Conservation (phyloP, 2,888 invertebrate species). For the Sinotaia quadrata region DNA sequence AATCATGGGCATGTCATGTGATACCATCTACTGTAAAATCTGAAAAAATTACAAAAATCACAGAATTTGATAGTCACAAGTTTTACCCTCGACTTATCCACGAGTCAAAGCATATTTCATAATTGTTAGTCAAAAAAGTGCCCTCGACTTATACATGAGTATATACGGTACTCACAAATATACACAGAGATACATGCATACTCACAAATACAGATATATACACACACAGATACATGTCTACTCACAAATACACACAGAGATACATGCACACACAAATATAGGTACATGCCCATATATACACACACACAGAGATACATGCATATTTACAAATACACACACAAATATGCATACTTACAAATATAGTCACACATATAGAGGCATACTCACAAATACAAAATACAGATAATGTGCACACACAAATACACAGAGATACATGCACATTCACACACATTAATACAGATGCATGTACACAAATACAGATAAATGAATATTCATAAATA, state of each 20-base stretch:
- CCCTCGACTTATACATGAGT: no score
- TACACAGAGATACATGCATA: background rate
- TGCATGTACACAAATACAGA: background rate
- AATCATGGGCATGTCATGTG: no score
- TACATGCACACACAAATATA: background rate
- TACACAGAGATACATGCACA: background rate
- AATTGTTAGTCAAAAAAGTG: no score
- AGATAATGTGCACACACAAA: background rate
- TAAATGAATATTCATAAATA: background rate
- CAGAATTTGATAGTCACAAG: no score
- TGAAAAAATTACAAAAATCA: no score
- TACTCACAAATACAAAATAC: background rate
- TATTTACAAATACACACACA: constrained; percentile 1
- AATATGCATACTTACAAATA: background rate
- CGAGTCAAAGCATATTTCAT: no score
- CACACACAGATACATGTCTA: background rate
- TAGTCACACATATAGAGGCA: background rate
- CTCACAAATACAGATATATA: background rate
- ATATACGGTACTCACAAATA: background rate
- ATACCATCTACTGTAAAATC: no score
- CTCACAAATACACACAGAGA: background rate
- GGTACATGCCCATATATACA: background rate
- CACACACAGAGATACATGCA: background rate
- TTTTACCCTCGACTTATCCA: no score
- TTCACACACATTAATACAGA: background rate